Conservation (phyloP, 2,797 vertebrate genomes). For the Rallus crepitans region DNA sequence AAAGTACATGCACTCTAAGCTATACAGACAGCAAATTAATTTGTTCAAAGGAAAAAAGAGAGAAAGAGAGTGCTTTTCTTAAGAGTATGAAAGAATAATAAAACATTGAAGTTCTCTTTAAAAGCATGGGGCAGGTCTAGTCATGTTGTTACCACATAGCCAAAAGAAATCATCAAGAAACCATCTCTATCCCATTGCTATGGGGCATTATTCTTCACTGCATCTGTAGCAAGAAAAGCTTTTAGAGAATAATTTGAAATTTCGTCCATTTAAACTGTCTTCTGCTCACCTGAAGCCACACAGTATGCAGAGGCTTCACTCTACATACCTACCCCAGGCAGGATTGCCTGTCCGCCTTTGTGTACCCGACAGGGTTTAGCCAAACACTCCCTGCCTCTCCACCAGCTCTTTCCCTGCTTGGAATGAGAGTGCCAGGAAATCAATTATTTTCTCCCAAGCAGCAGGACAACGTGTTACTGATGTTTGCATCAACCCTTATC, state of each 20-base stretch:
- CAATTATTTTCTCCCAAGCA: not conserved
- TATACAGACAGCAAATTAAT: slow-evolving; percentile 28
- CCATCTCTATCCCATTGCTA: not conserved
- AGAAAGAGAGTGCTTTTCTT: not conserved
- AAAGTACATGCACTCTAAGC: slow-evolving; percentile 30
- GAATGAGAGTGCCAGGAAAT: not conserved
- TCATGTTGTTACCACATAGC: not conserved
- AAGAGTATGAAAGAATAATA: not conserved
- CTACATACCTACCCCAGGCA: not conserved
- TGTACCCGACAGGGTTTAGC: not conserved
- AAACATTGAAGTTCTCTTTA: not conserved
- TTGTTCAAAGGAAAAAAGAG: slow-evolving; percentile 38
- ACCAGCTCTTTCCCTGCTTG: not conserved
- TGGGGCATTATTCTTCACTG: not conserved
- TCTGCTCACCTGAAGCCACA: not conserved
- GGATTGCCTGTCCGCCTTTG: not conserved
- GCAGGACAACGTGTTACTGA: not conserved
- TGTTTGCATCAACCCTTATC: not conserved
- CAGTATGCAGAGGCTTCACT: not conserved
- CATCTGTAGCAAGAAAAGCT: not conserved
- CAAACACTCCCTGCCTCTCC: not conserved
- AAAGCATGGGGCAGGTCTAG: not conserved
- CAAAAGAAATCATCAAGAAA: not conserved
- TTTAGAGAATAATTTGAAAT: not conserved
- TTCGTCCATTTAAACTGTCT: not conserved